Base-by-base conservation (phyloP, 35 echinoderm and acorn worm genomes). In the Apostichopus californicus region DNA sequence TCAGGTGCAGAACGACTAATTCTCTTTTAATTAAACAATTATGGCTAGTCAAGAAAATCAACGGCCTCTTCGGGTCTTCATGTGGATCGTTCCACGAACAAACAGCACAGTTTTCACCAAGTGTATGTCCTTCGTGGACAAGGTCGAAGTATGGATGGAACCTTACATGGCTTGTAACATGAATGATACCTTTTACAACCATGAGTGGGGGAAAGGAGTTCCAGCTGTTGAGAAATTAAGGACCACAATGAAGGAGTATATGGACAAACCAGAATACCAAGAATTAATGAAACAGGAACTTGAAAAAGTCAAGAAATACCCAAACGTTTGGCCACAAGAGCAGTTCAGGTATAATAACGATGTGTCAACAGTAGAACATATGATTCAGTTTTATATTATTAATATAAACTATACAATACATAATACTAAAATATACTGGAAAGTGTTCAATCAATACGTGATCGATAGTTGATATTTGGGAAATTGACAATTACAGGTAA, bases 91-190 rank as follows among this genome's bases (percentile, higher is more conserved):
- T 55, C 83, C 83, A 17, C 83, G 60, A 24, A 87, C 83, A 60
- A 60, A 65, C 56, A 60, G 55, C 55, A 87, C 83, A 9, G 83
- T 65, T 54, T 87, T 87, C 53, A 65, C 83, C 60, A 87, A 87
- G 21, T 87, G 83, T 46, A 87, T 87, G 83, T 60, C 55, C 15
- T 87, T 87, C n/a, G 83, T 87, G 20, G 83, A 87, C 24, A 21
- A 65, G 10, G 25, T 22, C 56, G 83, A 87, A 61, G 83, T 87
- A 15, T 61, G 80, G 80, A 0, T 82, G 15, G 80, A 82, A 46
- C 80, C 80, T 9, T 82, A 34, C 15, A 55, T 75, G 14, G 78
- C 78, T 15, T 81, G 78, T 55, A 46, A 12, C 26, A 46, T 81
- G 23, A 81, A 81, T 23, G 78, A 81, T 8, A 81, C 78, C 12